Evolutionary conservation across 2,113 vertebrate genomes (phyloP), one percentile per base, ranked within the genome.

Genomic region (Galemys pyrenaicus): DNA sequence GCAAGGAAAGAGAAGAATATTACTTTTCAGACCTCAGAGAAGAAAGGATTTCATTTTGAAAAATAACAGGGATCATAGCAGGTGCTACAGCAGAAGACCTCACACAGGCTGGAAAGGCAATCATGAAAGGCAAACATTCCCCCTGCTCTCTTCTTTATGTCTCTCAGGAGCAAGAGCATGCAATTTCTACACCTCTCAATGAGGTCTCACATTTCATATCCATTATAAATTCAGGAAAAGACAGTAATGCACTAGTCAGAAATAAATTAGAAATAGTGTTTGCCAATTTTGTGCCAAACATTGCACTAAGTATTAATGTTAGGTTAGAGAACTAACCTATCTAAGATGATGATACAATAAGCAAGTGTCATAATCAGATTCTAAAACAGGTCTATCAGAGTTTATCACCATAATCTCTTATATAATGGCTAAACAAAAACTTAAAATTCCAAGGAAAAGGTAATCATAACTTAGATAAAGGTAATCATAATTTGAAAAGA

Each of bases 261-360:
- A 75, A 85, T 70, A 92, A 92, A 62, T 80, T 70, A 74, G 70
- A 95, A 94, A 78, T 28, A 60, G 15, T 65, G 41, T 65, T 85
- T 81, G 46, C 51, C 67, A 81, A 58, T 37, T 41, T 68, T 56
- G 30, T 70, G 37, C 37, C 30, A 35, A 49, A 80, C 3, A 67
- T 11, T 73, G 64, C 67, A 46, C 28, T 77, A 46, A 91, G 11
- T 54, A 56, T 39, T 89, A 54, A 58, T 51, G 49, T 30, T 35
- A 6, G 65, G 65, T 73, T 62, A 22, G n/a, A 82, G n/a, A 94
- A 73, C 32, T 60, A 78, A 62, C 4, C 9, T 70, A 3, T 70
- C 24, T 4, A 39, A 94, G 68, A 64, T 41, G 68, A 64, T 41
- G 44, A 70, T 62, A 41, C 37, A 93, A 67, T 9, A 87, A 82